Percentiles rank a stretch among this genome's conserved stretches.
Conservation (phyloP, 2,797 vertebrate species). For the Phoxinus dragarum region DNA sequence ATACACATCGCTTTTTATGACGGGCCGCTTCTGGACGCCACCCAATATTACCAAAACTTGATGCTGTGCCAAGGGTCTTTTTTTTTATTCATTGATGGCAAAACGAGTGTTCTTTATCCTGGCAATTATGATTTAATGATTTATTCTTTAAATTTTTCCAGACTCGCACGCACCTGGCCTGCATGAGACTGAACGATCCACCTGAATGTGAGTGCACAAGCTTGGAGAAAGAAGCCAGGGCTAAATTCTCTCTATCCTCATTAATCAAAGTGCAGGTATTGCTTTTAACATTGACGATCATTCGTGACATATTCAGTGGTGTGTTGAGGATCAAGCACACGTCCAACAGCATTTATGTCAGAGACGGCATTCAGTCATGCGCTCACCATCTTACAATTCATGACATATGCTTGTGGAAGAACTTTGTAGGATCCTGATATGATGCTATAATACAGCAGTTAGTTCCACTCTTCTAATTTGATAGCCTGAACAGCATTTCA, state of each 20-base stretch:
- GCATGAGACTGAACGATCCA: conserved; percentile 57
- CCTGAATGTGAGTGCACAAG: conserved; percentile 43
- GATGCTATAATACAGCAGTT: not conserved
- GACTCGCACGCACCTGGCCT: conserved; percentile 77
- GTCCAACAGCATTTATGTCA: conserved; percentile 28
- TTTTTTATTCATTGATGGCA: conserved; percentile 71
- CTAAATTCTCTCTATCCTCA: conserved; percentile 49
- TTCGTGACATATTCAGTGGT: conserved; percentile 8
- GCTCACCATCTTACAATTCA: conserved; percentile 7
- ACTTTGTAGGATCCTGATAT: not conserved
- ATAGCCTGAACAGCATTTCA: not conserved
- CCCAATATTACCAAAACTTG: conserved; percentile 72
- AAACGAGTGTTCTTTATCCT: conserved; percentile 68
- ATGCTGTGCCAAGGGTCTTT: conserved; percentile 68
- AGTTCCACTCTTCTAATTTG: not conserved
- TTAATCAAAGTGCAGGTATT: conserved; percentile 61
- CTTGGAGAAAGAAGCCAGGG: conserved; percentile 40
- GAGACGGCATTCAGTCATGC: not conserved
- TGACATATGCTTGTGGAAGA: not conserved
- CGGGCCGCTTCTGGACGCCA: conserved; percentile 66
- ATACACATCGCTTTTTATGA: conserved; percentile 70
- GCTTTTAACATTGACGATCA: conserved; percentile 39
- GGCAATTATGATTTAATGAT: conserved; percentile 79
- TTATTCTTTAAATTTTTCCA: conserved; percentile 77
- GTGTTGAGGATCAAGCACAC: conserved; percentile 35